Conservation (phyloP, 1,140 invertebrate species). For the Trigoniulus corallinus region DNA sequence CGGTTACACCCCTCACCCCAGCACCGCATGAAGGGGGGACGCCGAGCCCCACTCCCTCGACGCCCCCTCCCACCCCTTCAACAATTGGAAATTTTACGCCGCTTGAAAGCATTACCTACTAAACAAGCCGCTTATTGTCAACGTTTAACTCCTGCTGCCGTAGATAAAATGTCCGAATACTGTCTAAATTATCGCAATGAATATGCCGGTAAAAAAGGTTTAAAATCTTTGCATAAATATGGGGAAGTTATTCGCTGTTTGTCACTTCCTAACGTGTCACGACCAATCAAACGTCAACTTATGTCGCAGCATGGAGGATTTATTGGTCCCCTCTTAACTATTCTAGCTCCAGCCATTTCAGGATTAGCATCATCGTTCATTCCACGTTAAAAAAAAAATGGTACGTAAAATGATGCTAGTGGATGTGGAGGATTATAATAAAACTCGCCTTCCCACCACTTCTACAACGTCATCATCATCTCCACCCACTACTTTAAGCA, state of each 20-base stretch:
- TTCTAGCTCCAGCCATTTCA: not conserved
- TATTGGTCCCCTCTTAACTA: not conserved
- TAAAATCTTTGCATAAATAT: not conserved
- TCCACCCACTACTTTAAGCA: not conserved
- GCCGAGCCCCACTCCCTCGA: not conserved
- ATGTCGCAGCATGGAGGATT: not conserved
- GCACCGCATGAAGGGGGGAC: not conserved
- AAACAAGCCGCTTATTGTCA: not conserved
- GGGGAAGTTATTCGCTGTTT: not conserved
- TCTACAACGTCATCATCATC: not conserved
- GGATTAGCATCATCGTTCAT: not conserved
- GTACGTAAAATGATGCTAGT: not conserved
- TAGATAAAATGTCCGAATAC: not conserved
- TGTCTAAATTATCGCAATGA: not conserved
- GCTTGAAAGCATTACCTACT: not conserved
- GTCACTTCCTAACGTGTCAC: not conserved
- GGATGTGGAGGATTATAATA: not conserved
- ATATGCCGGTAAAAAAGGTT: not conserved
- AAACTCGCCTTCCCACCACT: not conserved
- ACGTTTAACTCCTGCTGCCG: not conserved
- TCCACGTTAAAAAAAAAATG: not conserved
- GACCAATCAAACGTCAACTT: not conserved
- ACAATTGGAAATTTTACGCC: not conserved
- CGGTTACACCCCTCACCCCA: not conserved
- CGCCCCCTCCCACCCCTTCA: not conserved